Conservation (phyloP, 2,797 vertebrate species). For the Avahi laniger region DNA sequence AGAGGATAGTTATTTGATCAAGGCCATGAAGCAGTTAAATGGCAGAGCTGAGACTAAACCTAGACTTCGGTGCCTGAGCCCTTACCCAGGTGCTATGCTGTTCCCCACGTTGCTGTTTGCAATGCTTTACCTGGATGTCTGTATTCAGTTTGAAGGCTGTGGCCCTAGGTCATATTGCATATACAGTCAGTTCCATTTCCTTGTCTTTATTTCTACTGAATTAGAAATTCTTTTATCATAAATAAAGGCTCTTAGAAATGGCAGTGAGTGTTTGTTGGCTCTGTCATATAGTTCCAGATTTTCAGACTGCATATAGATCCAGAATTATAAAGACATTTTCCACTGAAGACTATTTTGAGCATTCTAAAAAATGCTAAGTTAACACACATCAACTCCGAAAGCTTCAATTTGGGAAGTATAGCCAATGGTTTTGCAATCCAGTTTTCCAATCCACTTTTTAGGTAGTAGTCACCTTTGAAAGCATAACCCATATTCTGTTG, state of each 20-base stretch:
- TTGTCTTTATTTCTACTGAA: slow-evolving; percentile 47
- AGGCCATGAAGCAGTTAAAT: not conserved
- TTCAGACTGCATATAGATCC: not conserved
- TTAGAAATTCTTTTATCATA: slow-evolving; percentile 11
- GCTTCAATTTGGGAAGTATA: not conserved
- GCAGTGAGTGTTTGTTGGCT: slow-evolving; percentile 30
- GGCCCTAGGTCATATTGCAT: not conserved
- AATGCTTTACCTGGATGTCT: not conserved
- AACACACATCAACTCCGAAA: not conserved
- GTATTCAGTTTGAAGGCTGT: not conserved
- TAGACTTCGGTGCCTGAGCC: not conserved
- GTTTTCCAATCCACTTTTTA: not conserved
- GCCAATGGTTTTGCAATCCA: not conserved
- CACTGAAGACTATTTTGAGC: not conserved
- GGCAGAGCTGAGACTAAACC: not conserved
- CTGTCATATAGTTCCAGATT: not conserved
- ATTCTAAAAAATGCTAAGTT: slow-evolving; percentile 30
- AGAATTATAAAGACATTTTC: slow-evolving; percentile 36
- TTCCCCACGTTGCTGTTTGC: not conserved
- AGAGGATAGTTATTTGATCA: not conserved
- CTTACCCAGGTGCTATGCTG: not conserved
- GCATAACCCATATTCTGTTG: not conserved
- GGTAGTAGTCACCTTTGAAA: not conserved
- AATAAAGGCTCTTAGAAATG: slow-evolving; percentile 36
- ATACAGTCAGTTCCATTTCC: not conserved